These are phyloP conservation scores for Aporophyla nigra DNA, from an alignment of 2,888 invertebrate genomes.

Conservation along the genomic window DNA sequence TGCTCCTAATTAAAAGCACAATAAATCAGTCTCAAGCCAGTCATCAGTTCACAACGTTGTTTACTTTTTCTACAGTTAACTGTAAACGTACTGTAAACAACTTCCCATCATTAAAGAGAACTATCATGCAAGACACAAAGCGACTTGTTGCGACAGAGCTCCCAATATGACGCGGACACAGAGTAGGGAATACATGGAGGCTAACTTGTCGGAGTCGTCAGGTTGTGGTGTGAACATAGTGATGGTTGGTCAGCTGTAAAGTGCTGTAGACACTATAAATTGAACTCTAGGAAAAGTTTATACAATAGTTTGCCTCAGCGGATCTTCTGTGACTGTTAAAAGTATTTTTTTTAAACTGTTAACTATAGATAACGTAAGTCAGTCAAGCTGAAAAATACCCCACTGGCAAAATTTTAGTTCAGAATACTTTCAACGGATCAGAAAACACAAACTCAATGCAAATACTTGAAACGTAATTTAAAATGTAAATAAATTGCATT, in stretches of 20 bases:
- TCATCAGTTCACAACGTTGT: constrained; percentile 44
- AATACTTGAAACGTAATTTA: too few species aligned
- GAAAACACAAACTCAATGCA: too few species aligned
- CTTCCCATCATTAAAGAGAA: constrained; percentile 57
- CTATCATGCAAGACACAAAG: constrained; percentile 59
- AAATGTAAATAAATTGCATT: too few species aligned
- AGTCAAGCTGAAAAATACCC: too few species aligned
- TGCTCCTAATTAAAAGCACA: constrained; percentile 37
- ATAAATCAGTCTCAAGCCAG: constrained; percentile 38
- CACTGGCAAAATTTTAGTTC: neutral
- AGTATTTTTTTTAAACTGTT: neutral
- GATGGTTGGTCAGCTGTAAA: neutral
- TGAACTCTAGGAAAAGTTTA: too few species aligned
- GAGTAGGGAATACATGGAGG: constrained; percentile 29
- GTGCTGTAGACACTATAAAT: too few species aligned
- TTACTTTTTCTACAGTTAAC: constrained; percentile 56
- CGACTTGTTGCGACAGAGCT: constrained; percentile 62
- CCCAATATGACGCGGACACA: constrained; percentile 33
- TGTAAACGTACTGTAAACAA: constrained; percentile 55
- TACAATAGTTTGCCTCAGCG: too few species aligned
- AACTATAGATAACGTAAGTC: too few species aligned
- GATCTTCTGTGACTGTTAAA: neutral
- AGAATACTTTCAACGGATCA: too few species aligned
- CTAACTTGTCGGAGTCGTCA: neutral
- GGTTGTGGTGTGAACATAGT: neutral